Conservation (phyloP, 92 coral and sea anemone species). For the Chrysogorgia sp. region DNA sequence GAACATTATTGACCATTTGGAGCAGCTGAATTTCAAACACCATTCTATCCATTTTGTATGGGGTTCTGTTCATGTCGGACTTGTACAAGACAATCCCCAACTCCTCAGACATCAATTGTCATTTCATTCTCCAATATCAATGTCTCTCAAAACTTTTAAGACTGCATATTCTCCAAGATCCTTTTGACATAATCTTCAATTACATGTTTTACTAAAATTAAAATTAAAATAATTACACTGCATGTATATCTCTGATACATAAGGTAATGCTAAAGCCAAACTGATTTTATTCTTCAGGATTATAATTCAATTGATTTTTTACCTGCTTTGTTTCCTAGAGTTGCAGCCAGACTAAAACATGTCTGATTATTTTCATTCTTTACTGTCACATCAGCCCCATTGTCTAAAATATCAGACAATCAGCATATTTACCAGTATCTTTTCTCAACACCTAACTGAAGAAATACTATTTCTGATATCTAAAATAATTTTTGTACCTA, state of each 20-base stretch:
- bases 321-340: slow-evolving; percentile 96
- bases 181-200: slow-evolving; percentile 89
- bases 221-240: background rate
- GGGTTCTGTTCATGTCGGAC: too few relatives aligned
- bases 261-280: background rate
- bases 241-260: background rate
- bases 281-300: background rate
- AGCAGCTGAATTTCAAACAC: too few relatives aligned
- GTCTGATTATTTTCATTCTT: slow-evolving; percentile 93
- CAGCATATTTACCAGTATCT: background rate
- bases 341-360: slow-evolving; percentile 82
- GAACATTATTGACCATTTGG: too few relatives aligned
- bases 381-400: slow-evolving; percentile 93
- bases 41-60: too few relatives aligned
- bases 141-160: background rate
- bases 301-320: slow-evolving; percentile 29
- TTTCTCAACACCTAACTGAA: background rate
- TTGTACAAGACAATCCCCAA: too few relatives aligned
- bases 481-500: slow-evolving; percentile 78
- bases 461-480: background rate
- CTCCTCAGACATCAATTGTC: too few relatives aligned
- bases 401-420: slow-evolving; percentile 60
- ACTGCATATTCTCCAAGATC: slow-evolving; percentile 61
- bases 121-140: too few relatives aligned
- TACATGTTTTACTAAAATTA: slow-evolving; percentile 79